Evolutionary conservation across 2,888 invertebrate species (phyloP), one percentile per base, ranked within the genome.

Genomic region (Tenthredo distinguenda): DNA sequence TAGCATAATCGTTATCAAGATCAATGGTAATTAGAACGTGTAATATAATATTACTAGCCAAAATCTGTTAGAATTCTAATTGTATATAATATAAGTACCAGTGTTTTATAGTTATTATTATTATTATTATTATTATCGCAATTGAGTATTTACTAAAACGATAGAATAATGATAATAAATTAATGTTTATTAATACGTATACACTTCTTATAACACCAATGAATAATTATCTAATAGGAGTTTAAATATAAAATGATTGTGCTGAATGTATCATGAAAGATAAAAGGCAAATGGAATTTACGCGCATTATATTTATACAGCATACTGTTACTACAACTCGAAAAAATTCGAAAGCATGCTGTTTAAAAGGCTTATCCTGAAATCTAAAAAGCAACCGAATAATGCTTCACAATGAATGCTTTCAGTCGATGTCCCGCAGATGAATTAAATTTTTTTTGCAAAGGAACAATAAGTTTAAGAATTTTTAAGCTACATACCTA

Each of bases 71-170:
- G 83, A 47, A 68, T 83, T 43, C 50, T 71, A 82, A 83, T 83
- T 83, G 83, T 83, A 83, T 26, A 83, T 83, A 83, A 83, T 83
- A 83, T 68, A 68, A 68, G 68, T 50, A 83, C 68, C 83, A 47
- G 47, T 68, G 83, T 83, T 83, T 43, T 83, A 31, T 83, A 83
- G 43, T 68, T 68, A 50, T 83, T 34, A 82, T 82, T 65, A 82
- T 65, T 47, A 82, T 62, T 65, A 31, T 58, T 79, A 58, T 81
- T 62, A 62, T 21, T 18, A 26, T 77, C 34, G 55, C 21, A 43
- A 68, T 31, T 37, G 31, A 68, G 47, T 83, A 83, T 83, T 68
- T 83, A 68, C 68, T 71, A 43, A 47, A 68, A 43, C 71, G 68
- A 55, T 68, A 71, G 47, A 71, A 83, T 71, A 68, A 55, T 71